Base-by-base conservation (phyloP, 2,113 vertebrate genomes). In the Siniperca knerii region DNA sequence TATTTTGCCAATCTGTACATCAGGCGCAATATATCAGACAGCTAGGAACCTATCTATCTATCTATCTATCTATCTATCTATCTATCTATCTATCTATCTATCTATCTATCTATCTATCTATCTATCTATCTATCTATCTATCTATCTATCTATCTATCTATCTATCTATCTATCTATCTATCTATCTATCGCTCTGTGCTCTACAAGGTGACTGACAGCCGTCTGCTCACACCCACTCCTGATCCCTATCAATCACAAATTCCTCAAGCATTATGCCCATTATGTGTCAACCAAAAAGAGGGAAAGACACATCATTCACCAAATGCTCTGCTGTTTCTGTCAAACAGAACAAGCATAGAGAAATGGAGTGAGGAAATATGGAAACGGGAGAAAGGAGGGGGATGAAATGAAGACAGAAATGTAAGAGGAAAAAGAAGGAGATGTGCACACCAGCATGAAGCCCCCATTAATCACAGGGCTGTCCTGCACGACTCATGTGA, bases 381-480 rank as follows among this genome's bases (percentile, higher is more conserved):
- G 58, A 75, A 89, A 85, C 2, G 62, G 3, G 61, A 79, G 48
- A 82, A 48, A 66, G 48, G 57, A 73, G 50, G 80, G 68, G 71
- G 61, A 10, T 70, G 66, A 79, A 86, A 72, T 69, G 15, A 90
- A 86, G 87, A 87, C 68, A 77, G 58, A 71, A 82, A 82, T 48
- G 54, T 60, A 79, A 86, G 69, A 42, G 62, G 67, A 18, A 35
- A 73, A 61, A 83, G 80, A 82, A 84, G 71, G 42, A 67, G 85
- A 91, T 82, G 89, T 90, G 76, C 87, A 89, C 67, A 79, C 77
- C 83, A 58, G 81, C 88, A 87, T 82, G 66, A 93, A 92, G 40
- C 21, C 46, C 75, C 52, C 86, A 94, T 94, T 93, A 94, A 95
- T 95, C 95, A 93, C 70, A 46, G 67, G 46, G 72, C 85, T 79